These are phyloP conservation scores for Diadegma fenestrale DNA, from an alignment of 2,888 invertebrate genomes.

Conservation along the genomic window DNA sequence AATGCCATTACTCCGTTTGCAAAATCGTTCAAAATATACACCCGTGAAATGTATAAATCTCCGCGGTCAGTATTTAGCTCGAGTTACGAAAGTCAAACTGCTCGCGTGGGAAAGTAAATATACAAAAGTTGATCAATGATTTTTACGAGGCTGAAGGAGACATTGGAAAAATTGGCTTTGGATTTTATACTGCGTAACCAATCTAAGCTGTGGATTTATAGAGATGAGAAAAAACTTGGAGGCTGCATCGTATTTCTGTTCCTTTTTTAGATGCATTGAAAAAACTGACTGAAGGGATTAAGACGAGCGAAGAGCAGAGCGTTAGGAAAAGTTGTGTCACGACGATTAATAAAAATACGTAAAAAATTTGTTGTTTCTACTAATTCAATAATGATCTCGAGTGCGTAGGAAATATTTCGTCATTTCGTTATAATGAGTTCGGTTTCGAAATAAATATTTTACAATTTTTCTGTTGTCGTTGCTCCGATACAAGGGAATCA, in stretches of 20 bases:
- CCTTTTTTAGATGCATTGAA: not conserved
- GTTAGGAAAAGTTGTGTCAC: not conserved
- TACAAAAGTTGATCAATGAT: constrained; percentile 9
- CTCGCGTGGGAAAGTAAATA: constrained; percentile 39
- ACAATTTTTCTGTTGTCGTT: not conserved
- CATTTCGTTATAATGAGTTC: not conserved
- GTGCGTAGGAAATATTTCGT: not conserved
- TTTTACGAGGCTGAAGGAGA: not conserved
- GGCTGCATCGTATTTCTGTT: not conserved
- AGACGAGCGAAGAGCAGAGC: not conserved
- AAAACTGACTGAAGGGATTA: not conserved
- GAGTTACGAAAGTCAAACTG: constrained; percentile 30
- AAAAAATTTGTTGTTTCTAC: not conserved
- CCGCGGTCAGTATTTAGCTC: constrained; percentile 10
- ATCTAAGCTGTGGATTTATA: not conserved
- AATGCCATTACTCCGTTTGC: not conserved
- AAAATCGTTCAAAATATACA: constrained; percentile 17
- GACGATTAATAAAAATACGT: not conserved
- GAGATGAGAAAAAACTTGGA: not conserved
- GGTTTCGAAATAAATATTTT: not conserved
- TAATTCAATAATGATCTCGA: not conserved
- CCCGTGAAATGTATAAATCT: constrained; percentile 39
- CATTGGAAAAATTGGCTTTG: not conserved
- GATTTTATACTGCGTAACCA: not conserved
- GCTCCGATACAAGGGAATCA: not conserved